A percentile compares a stretch with the other conserved stretches of the same genome.
Evolutionary conservation across 2,113 vertebrate genomes (phyloP).

Genomic region (Peucedramus taeniatus): DNA sequence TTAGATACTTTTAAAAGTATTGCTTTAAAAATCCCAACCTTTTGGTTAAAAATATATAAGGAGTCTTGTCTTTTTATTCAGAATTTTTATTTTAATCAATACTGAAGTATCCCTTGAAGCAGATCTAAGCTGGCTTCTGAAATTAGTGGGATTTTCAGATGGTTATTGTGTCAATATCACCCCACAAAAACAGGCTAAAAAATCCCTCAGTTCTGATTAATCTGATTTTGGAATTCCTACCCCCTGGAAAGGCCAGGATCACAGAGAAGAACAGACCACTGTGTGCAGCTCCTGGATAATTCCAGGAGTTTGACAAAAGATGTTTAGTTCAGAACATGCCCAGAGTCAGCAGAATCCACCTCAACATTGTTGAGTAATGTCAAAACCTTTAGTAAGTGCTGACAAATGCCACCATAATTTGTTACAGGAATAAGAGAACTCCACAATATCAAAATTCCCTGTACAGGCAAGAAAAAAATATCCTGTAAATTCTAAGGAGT

Average conservation of each 20-base stretch:
- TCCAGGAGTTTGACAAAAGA: neutral
- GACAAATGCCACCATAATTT: neutral
- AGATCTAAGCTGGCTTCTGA: neutral
- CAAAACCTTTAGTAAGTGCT: neutral
- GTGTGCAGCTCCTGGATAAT: neutral
- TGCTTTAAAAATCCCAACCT: accelerated
- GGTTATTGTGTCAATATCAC: neutral
- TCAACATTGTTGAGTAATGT: neutral
- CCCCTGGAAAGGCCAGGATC: neutral
- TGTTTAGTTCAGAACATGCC: neutral
- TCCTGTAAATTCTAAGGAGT: neutral
- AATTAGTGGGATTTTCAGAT: neutral
- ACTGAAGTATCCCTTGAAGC: neutral
- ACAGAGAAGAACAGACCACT: neutral
- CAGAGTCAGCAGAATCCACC: neutral
- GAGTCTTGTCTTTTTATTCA: neutral
- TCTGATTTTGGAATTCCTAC: neutral
- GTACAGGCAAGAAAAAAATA: neutral
- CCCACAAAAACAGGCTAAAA: neutral
- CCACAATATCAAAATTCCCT: neutral
- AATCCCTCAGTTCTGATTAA: neutral
- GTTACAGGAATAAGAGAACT: neutral
- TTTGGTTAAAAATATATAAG: neutral
- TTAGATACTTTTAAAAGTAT: neutral
- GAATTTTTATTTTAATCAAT: neutral